Conservation (phyloP, 2,797 vertebrate species). For the Psittacula echo region DNA sequence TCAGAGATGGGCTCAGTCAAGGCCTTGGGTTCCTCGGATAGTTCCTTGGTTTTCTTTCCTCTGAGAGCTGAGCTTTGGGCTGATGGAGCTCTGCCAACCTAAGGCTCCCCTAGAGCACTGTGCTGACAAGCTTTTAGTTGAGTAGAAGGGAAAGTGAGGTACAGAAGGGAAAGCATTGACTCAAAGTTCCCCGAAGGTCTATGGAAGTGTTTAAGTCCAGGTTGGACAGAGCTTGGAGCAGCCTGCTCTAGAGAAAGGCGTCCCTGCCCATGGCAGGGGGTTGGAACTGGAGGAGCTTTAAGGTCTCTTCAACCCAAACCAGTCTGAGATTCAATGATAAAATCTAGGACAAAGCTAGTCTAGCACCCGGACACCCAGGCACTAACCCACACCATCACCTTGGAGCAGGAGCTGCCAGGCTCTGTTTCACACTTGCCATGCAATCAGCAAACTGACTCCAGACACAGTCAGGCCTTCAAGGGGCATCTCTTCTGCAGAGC, state of each 20-base stretch:
- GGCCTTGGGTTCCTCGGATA: not conserved
- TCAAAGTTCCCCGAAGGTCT: not conserved
- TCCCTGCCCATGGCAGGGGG: not conserved
- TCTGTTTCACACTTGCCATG: fast-evolving
- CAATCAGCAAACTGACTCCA: not conserved
- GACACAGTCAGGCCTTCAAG: not conserved
- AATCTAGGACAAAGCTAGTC: not conserved
- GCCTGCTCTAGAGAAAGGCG: not conserved
- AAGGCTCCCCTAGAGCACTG: fast-evolving
- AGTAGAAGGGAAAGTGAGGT: not conserved
- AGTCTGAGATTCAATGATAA: not conserved
- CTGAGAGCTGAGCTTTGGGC: not conserved
- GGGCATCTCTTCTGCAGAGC: not conserved
- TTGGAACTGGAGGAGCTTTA: not conserved
- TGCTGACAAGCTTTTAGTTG: not conserved
- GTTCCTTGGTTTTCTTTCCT: not conserved
- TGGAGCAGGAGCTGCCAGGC: not conserved
- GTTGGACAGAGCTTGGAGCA: not conserved
- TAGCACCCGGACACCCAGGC: fast-evolving
- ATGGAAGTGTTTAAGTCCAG: not conserved
- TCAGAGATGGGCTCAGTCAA: not conserved
- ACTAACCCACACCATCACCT: fast-evolving
- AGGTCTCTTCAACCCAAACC: not conserved
- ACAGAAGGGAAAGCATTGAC: not conserved
- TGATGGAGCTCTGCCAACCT: not conserved